Percentiles rank a stretch among this genome's conserved stretches.
Evolutionary conservation across 2,113 vertebrate species (phyloP).

Genomic region (Cyprinodon tularosa): DNA sequence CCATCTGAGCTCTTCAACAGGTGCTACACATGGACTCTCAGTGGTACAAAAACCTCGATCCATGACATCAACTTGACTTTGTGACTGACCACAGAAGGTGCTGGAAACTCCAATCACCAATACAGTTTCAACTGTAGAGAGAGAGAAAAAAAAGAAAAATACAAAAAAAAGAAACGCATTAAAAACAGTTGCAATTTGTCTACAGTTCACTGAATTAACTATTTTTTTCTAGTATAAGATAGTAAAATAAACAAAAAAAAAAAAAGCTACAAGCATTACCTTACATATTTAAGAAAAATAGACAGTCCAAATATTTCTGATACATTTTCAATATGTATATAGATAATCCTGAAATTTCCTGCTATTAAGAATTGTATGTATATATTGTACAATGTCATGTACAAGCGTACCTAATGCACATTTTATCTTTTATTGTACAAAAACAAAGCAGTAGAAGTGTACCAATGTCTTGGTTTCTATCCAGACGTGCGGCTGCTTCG

Average conservation of each 20-base stretch:
- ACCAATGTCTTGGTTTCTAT: conserved; percentile 99
- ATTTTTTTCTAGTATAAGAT: conserved; percentile 93
- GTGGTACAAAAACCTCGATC: conserved; percentile 76
- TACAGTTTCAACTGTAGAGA: conserved; percentile 75
- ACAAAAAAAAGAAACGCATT: conserved; percentile 26
- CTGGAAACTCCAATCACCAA: conserved; percentile 85
- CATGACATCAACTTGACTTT: conserved; percentile 56
- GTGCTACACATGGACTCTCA: conserved; percentile 73
- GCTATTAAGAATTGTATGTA: conserved; percentile 93
- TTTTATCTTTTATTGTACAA: conserved; percentile 99
- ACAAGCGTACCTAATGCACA: conserved; percentile 99
- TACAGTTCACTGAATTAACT: conserved; percentile 88
- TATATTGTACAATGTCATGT: conserved; percentile 99
- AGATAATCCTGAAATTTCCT: conserved; percentile 97
- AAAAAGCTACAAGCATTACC: conserved; percentile 84
- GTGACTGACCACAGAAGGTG: conserved; percentile 77
- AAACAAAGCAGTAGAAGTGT: conserved; percentile 90
- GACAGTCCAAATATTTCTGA: conserved; percentile 99
- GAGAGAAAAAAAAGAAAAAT: conserved; percentile 6
- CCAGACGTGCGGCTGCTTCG: conserved; percentile 87
- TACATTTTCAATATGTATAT: conserved; percentile 99
- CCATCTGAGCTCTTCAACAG: conserved; percentile 71
- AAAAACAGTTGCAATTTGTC: conserved; percentile 84
- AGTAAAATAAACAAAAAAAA: conserved; percentile 79
- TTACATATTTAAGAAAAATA: conserved; percentile 89